These are phyloP conservation scores for Peromyscus leucopus DNA, from an alignment of 2,113 vertebrate species.

Conservation along the genomic window DNA sequence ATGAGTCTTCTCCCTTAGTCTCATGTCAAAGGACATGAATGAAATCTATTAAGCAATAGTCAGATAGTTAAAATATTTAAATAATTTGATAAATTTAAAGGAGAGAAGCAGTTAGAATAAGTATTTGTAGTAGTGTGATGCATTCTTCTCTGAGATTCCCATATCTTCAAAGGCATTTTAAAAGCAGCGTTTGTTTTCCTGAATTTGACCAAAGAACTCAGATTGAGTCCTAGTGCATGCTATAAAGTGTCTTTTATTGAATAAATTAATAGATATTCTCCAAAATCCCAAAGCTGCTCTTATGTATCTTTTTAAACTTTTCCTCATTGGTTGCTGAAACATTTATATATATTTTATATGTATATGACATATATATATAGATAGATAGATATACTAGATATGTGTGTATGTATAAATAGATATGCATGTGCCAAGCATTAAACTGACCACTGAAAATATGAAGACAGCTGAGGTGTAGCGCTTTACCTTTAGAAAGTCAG, in stretches of 20 bases:
- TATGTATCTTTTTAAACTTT: neutral
- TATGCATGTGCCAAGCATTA: neutral
- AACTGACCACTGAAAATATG: slow-evolving; percentile 14
- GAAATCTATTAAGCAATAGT: neutral
- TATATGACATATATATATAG: neutral
- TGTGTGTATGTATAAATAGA: neutral
- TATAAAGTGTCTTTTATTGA: slow-evolving; percentile 14
- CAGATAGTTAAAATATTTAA: neutral
- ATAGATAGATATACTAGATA: neutral
- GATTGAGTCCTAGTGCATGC: neutral
- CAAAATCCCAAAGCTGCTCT: neutral
- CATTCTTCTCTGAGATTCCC: neutral
- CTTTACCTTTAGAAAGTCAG: neutral
- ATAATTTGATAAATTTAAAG: neutral
- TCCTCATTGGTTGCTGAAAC: neutral
- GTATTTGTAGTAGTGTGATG: neutral
- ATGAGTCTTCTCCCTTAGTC: neutral
- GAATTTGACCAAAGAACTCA: slow-evolving; percentile 24
- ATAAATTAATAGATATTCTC: slow-evolving; percentile 3
- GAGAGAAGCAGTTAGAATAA: neutral
- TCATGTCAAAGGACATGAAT: neutral
- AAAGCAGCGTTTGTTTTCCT: neutral
- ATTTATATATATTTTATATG: neutral
- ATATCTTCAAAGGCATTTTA: neutral
- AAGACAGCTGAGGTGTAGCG: neutral